A percentile compares a stretch with the other conserved stretches of the same genome.
phyloP scores from a whole-genome alignment of 64 coral and sea anemone species.

The Pocillopora damicornis region DNA sequence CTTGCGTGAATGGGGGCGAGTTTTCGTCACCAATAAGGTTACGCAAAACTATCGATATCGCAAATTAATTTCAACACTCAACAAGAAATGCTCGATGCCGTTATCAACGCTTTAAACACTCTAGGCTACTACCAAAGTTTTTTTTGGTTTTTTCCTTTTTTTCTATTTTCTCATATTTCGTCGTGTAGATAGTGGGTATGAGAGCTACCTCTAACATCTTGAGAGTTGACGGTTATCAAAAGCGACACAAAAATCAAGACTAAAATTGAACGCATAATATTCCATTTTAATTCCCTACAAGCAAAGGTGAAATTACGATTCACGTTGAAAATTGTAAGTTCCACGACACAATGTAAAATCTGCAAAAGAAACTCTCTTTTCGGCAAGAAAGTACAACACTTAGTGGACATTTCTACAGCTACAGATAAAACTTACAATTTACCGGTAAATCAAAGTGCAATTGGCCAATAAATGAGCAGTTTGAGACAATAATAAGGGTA shows the following conservation, averaged over 20 bases:
- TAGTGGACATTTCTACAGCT: not conserved
- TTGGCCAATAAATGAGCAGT: not conserved
- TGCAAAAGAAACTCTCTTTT: slow-evolving; percentile 16
- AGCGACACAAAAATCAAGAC: not conserved
- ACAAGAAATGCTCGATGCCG: no score
- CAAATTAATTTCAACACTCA: no score
- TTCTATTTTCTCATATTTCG: no score
- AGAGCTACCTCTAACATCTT: no score
- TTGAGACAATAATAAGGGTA: not conserved
- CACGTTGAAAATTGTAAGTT: not conserved
- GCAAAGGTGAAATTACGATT: slow-evolving; percentile 16
- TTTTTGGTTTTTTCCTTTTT: no score
- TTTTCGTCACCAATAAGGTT: no score
- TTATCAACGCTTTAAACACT: no score
- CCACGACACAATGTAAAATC: slow-evolving; percentile 1
- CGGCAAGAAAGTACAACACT: slow-evolving; percentile 7
- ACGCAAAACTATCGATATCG: no score
- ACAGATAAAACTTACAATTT: slow-evolving; percentile 5
- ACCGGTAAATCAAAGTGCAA: not conserved
- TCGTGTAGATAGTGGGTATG: no score
- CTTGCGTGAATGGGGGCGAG: no score
- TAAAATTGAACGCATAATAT: slow-evolving; percentile 26
- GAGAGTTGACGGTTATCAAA: no score
- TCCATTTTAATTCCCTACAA: slow-evolving; percentile 55
- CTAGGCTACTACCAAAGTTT: no score